These are phyloP conservation scores for Acanthococcus lagerstroemiae DNA, from an alignment of 2,888 invertebrate species.

Conservation along the genomic window DNA sequence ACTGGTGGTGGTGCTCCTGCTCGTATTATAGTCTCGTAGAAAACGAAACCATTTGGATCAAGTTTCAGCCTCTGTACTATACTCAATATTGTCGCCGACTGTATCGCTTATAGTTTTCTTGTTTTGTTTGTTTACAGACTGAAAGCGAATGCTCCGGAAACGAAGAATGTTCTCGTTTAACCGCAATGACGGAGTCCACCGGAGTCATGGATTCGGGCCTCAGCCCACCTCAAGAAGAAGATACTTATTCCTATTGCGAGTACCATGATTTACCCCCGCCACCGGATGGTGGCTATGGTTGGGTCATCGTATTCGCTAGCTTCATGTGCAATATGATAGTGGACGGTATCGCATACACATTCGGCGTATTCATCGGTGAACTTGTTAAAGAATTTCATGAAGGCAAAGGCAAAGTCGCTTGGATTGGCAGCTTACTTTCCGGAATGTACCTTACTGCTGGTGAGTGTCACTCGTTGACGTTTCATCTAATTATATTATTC, in stretches of 20 bases:
- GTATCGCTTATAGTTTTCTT: no score
- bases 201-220: slow-evolving; percentile 55
- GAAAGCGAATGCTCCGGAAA: slow-evolving; percentile 62
- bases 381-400: slow-evolving; percentile 72
- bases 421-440: slow-evolving; percentile 88
- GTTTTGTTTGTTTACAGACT: slow-evolving; percentile 51
- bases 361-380: slow-evolving; percentile 80
- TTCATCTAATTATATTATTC: background rate
- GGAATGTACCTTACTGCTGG: slow-evolving; percentile 93
- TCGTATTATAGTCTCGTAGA: no score
- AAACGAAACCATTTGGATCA: no score
- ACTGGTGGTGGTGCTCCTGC: no score
- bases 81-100: no score
- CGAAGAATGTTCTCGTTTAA: slow-evolving; percentile 70
- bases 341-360: slow-evolving; percentile 97
- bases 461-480: no score
- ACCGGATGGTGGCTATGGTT: slow-evolving; percentile 84
- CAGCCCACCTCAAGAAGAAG: slow-evolving; percentile 50
- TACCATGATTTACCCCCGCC: slow-evolving; percentile 73
- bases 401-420: slow-evolving; percentile 78
- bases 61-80: no score
- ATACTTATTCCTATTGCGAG: slow-evolving; percentile 51
- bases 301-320: slow-evolving; percentile 91
- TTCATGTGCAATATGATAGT: slow-evolving; percentile 97
- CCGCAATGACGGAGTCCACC: slow-evolving; percentile 47